Percentiles rank a stretch among this genome's conserved stretches.
Evolutionary conservation across 2,113 vertebrate species (phyloP).

Genomic region (Rhinolophus ferrumequinum): DNA sequence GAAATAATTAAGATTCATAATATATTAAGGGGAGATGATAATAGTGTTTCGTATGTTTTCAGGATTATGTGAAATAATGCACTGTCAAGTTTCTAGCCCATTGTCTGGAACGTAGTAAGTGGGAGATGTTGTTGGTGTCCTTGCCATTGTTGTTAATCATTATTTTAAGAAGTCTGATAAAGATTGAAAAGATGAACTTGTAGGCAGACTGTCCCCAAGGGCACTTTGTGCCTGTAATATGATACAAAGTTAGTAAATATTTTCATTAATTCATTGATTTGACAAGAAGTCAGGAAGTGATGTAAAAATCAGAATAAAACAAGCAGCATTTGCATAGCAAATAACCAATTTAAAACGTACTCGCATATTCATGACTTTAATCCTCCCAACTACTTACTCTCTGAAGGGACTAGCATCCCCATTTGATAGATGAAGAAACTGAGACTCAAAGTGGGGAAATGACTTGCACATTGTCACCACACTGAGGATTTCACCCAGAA

Average conservation of each 20-base stretch:
- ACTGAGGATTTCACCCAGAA: background rate
- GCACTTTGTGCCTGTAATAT: background rate
- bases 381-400: background rate
- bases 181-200: conserved; percentile 1
- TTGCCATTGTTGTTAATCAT: background rate
- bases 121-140: background rate
- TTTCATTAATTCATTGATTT: conserved; percentile 58
- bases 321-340: conserved; percentile 30
- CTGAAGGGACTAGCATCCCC: background rate
- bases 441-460: background rate
- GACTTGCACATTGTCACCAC: background rate
- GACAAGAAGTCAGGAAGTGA: conserved; percentile 59
- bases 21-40: background rate
- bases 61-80: background rate
- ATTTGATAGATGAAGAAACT: background rate
- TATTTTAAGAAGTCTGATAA: background rate
- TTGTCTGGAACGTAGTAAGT: background rate
- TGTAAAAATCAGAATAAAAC: conserved; percentile 45
- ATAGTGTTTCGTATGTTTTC: background rate
- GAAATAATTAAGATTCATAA: background rate
- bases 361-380: background rate
- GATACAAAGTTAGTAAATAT: conserved; percentile 46
- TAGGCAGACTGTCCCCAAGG: background rate
- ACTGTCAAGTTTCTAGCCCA: background rate
- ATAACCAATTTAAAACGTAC: background rate